These are phyloP conservation scores for Philhelius pedissequus DNA, from an alignment of 2,888 invertebrate genomes.

Conservation along the genomic window DNA sequence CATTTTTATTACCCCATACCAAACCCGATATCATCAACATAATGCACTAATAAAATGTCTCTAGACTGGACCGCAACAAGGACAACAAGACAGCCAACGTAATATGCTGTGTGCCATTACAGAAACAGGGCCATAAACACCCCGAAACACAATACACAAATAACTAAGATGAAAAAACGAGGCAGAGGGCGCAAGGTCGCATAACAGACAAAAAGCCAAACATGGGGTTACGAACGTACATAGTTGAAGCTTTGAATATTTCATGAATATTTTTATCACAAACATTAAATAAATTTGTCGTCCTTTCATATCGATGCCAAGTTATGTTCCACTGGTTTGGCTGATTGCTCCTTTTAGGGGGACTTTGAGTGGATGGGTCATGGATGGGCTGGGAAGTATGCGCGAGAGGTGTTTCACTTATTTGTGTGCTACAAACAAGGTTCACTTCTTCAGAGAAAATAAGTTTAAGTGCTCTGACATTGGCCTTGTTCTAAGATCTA, in stretches of 20 bases:
- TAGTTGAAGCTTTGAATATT: constrained; percentile 55
- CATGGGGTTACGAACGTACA: background rate
- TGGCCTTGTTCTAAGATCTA: background rate
- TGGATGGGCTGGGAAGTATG: background rate
- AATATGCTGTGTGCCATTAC: background rate
- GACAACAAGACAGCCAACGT: background rate
- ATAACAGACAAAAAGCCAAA: background rate
- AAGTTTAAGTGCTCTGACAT: background rate
- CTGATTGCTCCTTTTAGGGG: background rate
- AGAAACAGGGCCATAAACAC: constrained; percentile 48
- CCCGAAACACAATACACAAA: background rate
- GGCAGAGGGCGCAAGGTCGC: no score
- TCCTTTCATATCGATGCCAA: constrained; percentile 49
- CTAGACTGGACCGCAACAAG: constrained; percentile 9
- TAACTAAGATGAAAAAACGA: background rate
- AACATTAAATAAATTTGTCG: constrained; percentile 67
- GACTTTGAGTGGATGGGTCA: background rate
- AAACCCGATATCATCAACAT: background rate
- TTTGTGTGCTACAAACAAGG: background rate
- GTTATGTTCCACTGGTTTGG: constrained; percentile 39
- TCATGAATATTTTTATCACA: constrained; percentile 69
- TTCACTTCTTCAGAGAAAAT: background rate
- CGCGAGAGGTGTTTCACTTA: background rate
- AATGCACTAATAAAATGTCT: constrained; percentile 45
- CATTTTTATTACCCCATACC: constrained; percentile 3